These are phyloP conservation scores for Chaenocephalus aceratus DNA, from an alignment of 2,113 vertebrate species.

Conservation along the genomic window DNA sequence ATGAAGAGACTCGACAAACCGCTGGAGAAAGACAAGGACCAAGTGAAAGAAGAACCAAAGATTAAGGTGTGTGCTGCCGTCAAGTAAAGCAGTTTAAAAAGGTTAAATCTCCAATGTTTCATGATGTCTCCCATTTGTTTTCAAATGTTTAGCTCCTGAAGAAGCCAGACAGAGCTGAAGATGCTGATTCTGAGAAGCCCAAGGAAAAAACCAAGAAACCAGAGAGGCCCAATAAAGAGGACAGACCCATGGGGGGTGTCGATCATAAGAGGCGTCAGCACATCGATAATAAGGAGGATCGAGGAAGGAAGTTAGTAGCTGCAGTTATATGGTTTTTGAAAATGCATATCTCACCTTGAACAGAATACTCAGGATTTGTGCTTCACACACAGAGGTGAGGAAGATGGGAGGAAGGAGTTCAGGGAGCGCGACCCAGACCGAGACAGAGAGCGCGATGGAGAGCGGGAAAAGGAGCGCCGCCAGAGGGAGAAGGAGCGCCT, in stretches of 20 bases:
- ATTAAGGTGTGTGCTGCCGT: slow-evolving; percentile 88
- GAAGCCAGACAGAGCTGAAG: slow-evolving; percentile 93
- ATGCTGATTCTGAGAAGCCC: slow-evolving; percentile 88
- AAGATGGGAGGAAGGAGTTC: slow-evolving; percentile 90
- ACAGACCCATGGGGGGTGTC: slow-evolving; percentile 79
- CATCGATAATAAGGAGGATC: slow-evolving; percentile 90
- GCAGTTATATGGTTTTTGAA: background rate
- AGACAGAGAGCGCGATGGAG: slow-evolving; percentile 89
- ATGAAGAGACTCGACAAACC: slow-evolving; percentile 90
- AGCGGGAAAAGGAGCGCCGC: slow-evolving; percentile 89
- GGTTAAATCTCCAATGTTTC: background rate
- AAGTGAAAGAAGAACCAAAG: slow-evolving; percentile 95
- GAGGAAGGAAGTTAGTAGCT: slow-evolving; percentile 87
- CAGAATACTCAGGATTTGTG: background rate
- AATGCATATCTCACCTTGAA: background rate
- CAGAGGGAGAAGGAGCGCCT: slow-evolving; percentile 90
- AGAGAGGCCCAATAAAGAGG: slow-evolving; percentile 90
- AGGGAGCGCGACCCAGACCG: slow-evolving; percentile 90
- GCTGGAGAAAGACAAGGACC: slow-evolving; percentile 91
- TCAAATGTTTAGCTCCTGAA: slow-evolving; percentile 90
- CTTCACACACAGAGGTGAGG: slow-evolving; percentile 85
- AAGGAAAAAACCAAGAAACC: slow-evolving; percentile 93
- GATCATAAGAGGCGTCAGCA: slow-evolving; percentile 88
- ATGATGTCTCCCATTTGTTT: slow-evolving; percentile 25
- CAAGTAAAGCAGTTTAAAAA: background rate